Percentiles rank a stretch among this genome's conserved stretches.
Evolutionary conservation across 2,113 vertebrate species (phyloP).

Genomic region (Perognathus longimembris): DNA sequence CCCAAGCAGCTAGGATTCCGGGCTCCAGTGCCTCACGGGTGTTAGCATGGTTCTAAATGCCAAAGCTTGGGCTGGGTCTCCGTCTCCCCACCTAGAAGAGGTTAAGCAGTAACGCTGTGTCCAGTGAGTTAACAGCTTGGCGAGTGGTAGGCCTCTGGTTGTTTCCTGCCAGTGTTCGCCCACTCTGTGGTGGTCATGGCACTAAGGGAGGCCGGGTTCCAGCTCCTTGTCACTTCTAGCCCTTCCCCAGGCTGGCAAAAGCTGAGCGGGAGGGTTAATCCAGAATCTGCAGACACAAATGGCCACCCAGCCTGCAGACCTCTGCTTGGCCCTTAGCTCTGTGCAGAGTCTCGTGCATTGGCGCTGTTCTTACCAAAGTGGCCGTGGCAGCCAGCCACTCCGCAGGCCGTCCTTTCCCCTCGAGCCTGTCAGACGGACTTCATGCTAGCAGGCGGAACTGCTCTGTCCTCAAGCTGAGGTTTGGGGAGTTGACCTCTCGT

Average conservation of each 20-base stretch:
- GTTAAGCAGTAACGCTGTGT: background rate
- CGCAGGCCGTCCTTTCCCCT: background rate
- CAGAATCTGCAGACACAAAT: background rate
- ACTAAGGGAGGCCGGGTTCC: accelerated
- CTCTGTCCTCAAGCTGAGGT: background rate
- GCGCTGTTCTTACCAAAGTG: no score
- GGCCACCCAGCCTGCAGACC: accelerated
- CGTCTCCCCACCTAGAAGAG: background rate
- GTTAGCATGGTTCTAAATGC: background rate
- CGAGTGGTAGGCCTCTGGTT: background rate
- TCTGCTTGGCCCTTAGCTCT: background rate
- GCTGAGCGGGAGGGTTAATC: background rate
- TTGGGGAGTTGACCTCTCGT: background rate
- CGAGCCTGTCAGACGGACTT: no score
- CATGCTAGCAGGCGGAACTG: no score
- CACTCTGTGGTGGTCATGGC: background rate
- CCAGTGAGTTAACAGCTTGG: background rate
- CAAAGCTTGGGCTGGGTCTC: background rate
- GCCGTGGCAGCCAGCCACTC: no score
- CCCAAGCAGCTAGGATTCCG: background rate
- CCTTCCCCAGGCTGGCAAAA: background rate
- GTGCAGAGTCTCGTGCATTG: no score
- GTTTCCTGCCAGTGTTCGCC: background rate
- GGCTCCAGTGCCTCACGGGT: background rate
- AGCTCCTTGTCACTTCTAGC: accelerated